Evolutionary conservation across 2,113 vertebrate genomes (phyloP), one percentile per base, ranked within the genome.

Genomic region (Hiodon alosoides): DNA sequence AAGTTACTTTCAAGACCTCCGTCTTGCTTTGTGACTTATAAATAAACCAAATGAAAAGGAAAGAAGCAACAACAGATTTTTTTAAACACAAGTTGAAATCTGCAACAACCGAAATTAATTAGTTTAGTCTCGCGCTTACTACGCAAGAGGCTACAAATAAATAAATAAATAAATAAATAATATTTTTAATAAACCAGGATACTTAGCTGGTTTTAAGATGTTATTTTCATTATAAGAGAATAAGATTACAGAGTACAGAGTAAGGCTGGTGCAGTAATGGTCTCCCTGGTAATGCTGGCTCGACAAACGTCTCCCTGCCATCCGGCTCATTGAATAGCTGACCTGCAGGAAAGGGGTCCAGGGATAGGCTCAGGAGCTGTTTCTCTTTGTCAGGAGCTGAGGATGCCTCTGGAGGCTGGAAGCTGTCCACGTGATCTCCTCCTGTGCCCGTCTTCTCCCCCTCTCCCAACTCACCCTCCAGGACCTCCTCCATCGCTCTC

Each of bases 401-500:
- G 14, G 69, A 55, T 51, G 53, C 17, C 53, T 81, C 80, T 8
- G 82, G 69, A 59, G 17, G 68, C 9, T 9, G 0, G 80, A 75
- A 47, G 51, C 77, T 47, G 46, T 17, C 83, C 67, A 86, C 83
- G 82, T 83, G 72, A 81, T 80, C 74, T 85, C 83, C 69, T 84
- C 84, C 85, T 69, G 83, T 74, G 4, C 75, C 82, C 74, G 85
- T 87, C 72, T 82, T 83, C 72, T 89, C 86, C 31, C 85, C 80
- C 68, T 85, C 86, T 73, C 80, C 80, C 57, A 86, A 80, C 0
- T 89, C 87, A n/a, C 95, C 94, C 71, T 89, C 89, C 80, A 95
- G 81, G 31, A 97, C 90, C 79, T 99, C 97, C 82, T 96, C 95
- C 96, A 96, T 95, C 8, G 95, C 95, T 82, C 94, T 95, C 84